Evolutionary conservation across 1,140 invertebrate genomes (phyloP), one percentile per base, ranked within the genome.

Genomic region (Drosophila dunni): DNA sequence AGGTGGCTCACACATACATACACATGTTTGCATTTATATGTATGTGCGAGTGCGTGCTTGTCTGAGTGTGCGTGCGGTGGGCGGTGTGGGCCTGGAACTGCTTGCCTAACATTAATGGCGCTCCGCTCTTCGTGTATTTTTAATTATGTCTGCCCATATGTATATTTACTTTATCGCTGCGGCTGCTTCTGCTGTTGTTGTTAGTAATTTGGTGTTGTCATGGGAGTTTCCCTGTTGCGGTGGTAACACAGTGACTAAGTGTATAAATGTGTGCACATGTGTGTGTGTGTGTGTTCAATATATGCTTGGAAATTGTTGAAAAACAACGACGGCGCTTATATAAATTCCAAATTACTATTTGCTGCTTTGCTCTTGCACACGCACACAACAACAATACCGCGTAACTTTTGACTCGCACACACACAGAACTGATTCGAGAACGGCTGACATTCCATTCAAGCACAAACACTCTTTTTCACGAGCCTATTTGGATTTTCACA

Each of bases 131-230:
- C 51, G 66, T 77, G 66, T 78, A 79, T 83, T 82, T 82, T 88
- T 86, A 86, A 88, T 88, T 86, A 77, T 71, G 69, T 62, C 48
- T 62, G 64, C 73, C 78, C 54, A 79, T 79, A 77, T 83, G 82
- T 76, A 79, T 79, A 89, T 89, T 89, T 89, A 80, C 69, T 78
- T 78, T 76, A 71, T 73, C 64, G 51, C 62, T 69, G 70, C 24
- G 70, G 42, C 62, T 69, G 70, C 24, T 75, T 8, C 24, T 64
- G 63, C 45, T 71, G 64, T 51, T 62, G 48, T 71, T 65, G 63
- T 60, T 69, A 24, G 6, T 53, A 17, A 46, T 53, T 54, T 54
- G 51, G 24, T 60, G 79, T 85, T 86, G 82, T 88, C 83, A 86
- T 82, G 83, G 82, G 72, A 83, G 72, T 86, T 75, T 68, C 62